Evolutionary conservation across 2,797 vertebrate genomes (phyloP).

Genomic region (Pantherophis alleghaniensis): DNA sequence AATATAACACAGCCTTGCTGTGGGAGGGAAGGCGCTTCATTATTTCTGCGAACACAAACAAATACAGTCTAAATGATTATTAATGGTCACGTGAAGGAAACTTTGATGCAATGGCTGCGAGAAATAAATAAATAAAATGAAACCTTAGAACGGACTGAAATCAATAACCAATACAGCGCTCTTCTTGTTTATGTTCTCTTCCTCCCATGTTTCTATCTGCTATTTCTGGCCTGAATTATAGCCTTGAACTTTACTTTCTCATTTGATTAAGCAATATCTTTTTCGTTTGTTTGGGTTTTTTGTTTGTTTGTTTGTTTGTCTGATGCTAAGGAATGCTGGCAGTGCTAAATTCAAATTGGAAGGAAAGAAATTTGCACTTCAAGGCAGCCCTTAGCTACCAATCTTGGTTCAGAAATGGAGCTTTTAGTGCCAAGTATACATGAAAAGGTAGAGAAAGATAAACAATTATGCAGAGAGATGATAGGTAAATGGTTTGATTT

Average conservation of each 20-base stretch:
- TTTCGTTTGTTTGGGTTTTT: background rate
- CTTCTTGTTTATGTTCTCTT: background rate
- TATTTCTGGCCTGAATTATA: background rate
- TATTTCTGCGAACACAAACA: background rate
- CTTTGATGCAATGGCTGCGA: background rate
- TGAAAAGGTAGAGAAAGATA: slow-evolving; percentile 15
- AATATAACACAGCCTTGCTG: background rate
- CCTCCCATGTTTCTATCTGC: background rate
- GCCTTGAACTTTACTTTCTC: slow-evolving; percentile 9
- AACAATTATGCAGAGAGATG: slow-evolving; percentile 11
- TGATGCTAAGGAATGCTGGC: background rate
- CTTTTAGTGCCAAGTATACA: background rate
- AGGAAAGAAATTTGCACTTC: slow-evolving; percentile 26
- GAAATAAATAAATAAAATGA: background rate
- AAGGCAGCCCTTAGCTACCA: slow-evolving; percentile 4
- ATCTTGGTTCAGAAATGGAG: slow-evolving; percentile 14
- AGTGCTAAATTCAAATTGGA: slow-evolving; percentile 13
- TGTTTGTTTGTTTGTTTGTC: background rate
- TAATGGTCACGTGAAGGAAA: background rate
- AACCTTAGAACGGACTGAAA: background rate
- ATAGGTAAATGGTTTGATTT: slow-evolving; percentile 24
- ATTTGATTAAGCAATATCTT: background rate
- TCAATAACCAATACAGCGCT: background rate
- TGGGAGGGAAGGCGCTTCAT: background rate
- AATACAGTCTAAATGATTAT: background rate